Base-by-base conservation (phyloP, 2,797 vertebrate genomes). In the Centropyge bicolor region DNA sequence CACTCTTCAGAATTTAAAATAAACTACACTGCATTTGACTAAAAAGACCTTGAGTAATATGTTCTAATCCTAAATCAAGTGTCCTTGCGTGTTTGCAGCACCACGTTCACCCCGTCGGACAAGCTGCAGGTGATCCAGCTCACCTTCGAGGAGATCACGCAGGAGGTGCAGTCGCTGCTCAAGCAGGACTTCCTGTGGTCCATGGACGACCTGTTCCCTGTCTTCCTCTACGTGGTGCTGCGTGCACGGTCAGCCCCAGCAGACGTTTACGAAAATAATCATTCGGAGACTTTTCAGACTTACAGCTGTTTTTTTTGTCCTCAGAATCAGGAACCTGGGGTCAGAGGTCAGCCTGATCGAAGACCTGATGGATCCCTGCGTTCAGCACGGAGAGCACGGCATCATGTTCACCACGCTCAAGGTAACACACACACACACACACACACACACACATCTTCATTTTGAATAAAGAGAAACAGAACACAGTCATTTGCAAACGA, bases 361-460 rank as follows among this genome's bases (percentile, higher is more conserved):
- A 87, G 98, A 99, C 89, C 90, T 99, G 20, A 99, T 99, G 98
- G 98, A 99, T 85, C 98, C 98, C 1, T 98, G 96, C 66, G 95
- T 99, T 24, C 98, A 99, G 84, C 97, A 99, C 1, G 98, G 98
- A 74, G 98, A 99, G 68, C 98, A 99, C 41, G 98, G 98, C 40
- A 99, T 99, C 94, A 99, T 99, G 98, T 99, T 99, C 91, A 99
- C 98, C 61, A 99, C 98, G 2, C 91, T 99, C 36, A 99, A 99
- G 96, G 98, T 97, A 80, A 76, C 49, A 20, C 36, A 64, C 40
- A 35, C 49, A 35, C 27, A 71, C 12, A 45, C 27, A 31, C n/a
- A n/a, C 65, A 35, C 48, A 13, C 59, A 14, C 16, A 19, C 41
- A 64, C 35, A 3, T 10, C 49, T 66, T 73, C 27, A 22, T 12